These are phyloP conservation scores for Dromas ardeola DNA, from an alignment of 2,113 vertebrate species.

Conservation along the genomic window DNA sequence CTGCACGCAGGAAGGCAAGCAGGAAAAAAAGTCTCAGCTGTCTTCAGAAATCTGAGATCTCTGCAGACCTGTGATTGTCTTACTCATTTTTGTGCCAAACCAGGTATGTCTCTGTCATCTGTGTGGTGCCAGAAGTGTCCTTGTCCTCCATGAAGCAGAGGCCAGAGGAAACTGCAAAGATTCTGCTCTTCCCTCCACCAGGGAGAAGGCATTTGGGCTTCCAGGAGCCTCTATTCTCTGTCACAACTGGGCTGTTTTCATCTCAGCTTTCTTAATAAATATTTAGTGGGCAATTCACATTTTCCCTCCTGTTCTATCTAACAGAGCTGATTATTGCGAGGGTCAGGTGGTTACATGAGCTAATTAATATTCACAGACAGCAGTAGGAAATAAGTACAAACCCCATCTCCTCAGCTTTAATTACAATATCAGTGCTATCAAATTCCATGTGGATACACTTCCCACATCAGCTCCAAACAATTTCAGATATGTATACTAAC, in stretches of 20 bases:
- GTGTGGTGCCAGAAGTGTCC: neutral
- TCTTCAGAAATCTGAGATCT: neutral
- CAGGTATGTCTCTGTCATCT: neutral
- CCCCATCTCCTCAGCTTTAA: slow-evolving; percentile 56
- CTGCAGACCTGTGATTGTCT: neutral
- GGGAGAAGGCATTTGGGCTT: neutral
- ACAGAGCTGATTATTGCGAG: slow-evolving; percentile 29
- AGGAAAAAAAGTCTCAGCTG: neutral
- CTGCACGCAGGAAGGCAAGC: neutral
- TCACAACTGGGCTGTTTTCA: neutral
- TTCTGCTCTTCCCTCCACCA: neutral
- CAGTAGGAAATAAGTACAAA: slow-evolving; percentile 31
- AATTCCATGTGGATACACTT: slow-evolving; percentile 49
- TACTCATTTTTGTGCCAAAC: neutral
- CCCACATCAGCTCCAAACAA: slow-evolving; percentile 41
- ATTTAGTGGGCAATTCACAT: neutral
- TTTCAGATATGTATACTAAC: slow-evolving; percentile 41
- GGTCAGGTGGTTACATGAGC: slow-evolving; percentile 40
- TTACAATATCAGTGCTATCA: slow-evolving; percentile 55
- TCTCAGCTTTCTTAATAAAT: neutral
- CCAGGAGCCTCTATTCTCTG: neutral
- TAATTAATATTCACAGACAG: slow-evolving; percentile 69
- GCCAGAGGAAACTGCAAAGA: neutral
- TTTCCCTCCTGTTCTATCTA: slow-evolving; percentile 18
- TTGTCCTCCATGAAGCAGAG: neutral